phyloP scores from a whole-genome alignment of 1,140 invertebrate genomes.

The Ectropis grisescens region DNA sequence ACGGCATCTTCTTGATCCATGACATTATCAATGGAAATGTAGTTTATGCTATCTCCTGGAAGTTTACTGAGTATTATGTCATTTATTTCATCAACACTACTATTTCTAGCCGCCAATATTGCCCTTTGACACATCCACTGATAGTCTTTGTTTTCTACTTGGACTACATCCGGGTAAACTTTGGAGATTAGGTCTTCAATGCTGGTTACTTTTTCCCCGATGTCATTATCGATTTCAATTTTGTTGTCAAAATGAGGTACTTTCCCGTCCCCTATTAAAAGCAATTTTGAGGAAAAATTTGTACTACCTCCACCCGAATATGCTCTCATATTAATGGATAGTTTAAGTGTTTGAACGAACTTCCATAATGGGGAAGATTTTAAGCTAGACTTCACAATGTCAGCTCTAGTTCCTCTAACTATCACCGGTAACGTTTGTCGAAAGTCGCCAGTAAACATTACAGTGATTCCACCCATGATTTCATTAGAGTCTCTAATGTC shows the following conservation, averaged over 20 bases:
- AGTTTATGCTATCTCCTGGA: conserved; percentile 12
- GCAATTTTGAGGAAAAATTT: no score
- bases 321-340: conserved; percentile 1
- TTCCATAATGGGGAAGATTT: conserved; percentile 3
- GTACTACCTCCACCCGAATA: conserved; percentile 10
- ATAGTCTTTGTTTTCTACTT: conserved; percentile 15
- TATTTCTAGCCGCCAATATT: conserved; percentile 29
- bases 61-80: conserved; percentile 11
- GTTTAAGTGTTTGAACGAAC: conserved; percentile 2
- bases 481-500: conserved; percentile 19
- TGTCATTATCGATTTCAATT: conserved; percentile 17
- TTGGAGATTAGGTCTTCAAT: conserved; percentile 14
- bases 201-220: conserved; percentile 13
- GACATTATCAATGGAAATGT: conserved; percentile 18
- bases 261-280: no score
- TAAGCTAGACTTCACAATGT: conserved; percentile 12
- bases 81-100: conserved; percentile 16
- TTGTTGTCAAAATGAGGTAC: conserved; percentile 17
- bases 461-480: conserved; percentile 12
- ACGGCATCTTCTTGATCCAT: conserved; percentile 18
- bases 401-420: conserved; percentile 26
- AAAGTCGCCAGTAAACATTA: conserved; percentile 44
- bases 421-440: conserved; percentile 55
- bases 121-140: conserved; percentile 37
- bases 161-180: conserved; percentile 10